Percentiles rank a stretch among this genome's conserved stretches.
These are phyloP conservation scores for Gortyna flavago DNA, from an alignment of 2,888 invertebrate species.

Conservation along the genomic window DNA sequence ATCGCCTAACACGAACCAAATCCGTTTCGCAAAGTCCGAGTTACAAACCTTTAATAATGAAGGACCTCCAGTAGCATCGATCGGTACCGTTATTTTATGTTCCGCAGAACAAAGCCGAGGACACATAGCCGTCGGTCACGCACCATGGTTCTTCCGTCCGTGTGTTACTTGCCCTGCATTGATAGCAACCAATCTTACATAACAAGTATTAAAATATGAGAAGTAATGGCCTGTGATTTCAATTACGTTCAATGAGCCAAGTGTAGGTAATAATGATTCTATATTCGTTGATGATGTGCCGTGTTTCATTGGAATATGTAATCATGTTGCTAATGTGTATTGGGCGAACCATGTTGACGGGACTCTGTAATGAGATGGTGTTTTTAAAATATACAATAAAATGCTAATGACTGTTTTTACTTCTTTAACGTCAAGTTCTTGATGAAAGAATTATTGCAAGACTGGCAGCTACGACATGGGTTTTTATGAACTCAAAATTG, in stretches of 20 bases:
- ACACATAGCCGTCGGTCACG: slow-evolving; percentile 79
- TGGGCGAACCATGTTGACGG: slow-evolving; percentile 49
- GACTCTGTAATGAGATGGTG: slow-evolving; percentile 44
- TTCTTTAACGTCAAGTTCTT: slow-evolving; percentile 15
- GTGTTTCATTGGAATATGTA: slow-evolving; percentile 47
- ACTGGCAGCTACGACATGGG: slow-evolving; percentile 1
- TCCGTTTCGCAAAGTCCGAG: slow-evolving; percentile 26
- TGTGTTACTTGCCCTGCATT: slow-evolving; percentile 79
- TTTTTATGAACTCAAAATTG: slow-evolving; percentile 28
- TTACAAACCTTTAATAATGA: slow-evolving; percentile 40
- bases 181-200: slow-evolving; percentile 68
- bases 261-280: slow-evolving; percentile 48
- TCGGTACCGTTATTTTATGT: slow-evolving; percentile 75
- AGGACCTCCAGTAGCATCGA: slow-evolving; percentile 44
- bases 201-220: slow-evolving; percentile 39
- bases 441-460: slow-evolving; percentile 28
- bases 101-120: slow-evolving; percentile 72
- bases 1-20: slow-evolving; percentile 1
- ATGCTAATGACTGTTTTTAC: slow-evolving; percentile 52
- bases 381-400: slow-evolving; percentile 58
- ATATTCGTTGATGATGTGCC: slow-evolving; percentile 53
- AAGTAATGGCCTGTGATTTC: slow-evolving; percentile 41
- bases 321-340: slow-evolving; percentile 56
- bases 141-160: slow-evolving; percentile 78
- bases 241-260: slow-evolving; percentile 48